Percentiles rank a stretch among this genome's conserved stretches.
Conservation (phyloP, 92 coral and sea anemone genomes). For the Parazoanthus swiftii region DNA sequence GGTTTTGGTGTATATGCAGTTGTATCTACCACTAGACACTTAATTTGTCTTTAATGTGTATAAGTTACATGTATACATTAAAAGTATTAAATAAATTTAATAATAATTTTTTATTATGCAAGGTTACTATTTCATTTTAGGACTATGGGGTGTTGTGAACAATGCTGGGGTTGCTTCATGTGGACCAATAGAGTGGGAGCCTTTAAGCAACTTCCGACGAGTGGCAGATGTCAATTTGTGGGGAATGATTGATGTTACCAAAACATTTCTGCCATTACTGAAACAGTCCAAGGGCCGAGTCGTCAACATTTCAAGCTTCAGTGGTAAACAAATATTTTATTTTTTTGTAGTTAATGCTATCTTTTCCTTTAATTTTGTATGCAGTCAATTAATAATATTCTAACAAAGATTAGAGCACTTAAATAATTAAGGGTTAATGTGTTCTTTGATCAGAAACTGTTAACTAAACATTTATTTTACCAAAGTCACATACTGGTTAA, state of each 20-base stretch:
- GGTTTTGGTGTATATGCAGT: constrained; percentile 32
- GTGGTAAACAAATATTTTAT: constrained; percentile 37
- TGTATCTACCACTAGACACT: too few species aligned
- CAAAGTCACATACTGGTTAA: too few species aligned
- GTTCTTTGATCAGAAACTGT: too few species aligned
- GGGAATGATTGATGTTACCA: constrained; percentile 65
- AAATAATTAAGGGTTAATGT: too few species aligned
- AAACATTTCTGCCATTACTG: constrained; percentile 54
- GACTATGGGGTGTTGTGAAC: constrained; percentile 52
- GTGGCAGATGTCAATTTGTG: constrained; percentile 58
- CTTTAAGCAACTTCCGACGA: constrained; percentile 26
- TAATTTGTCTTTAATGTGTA: too few species aligned
- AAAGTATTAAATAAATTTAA: too few species aligned
- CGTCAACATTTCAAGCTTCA: constrained; percentile 51
- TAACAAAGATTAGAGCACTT: too few species aligned
- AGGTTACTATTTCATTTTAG: constrained; percentile 5
- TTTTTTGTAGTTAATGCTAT: neutral
- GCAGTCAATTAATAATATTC: too few species aligned
- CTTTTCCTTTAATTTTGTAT: too few species aligned
- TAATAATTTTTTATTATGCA: too few species aligned
- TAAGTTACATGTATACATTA: too few species aligned
- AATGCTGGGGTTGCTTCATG: constrained; percentile 46
- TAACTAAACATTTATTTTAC: too few species aligned
- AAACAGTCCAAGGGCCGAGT: constrained; percentile 52
- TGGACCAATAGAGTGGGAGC: constrained; percentile 65